These are phyloP conservation scores for Todiramphus saurophagus DNA, from an alignment of 2,113 vertebrate species.

Conservation along the genomic window DNA sequence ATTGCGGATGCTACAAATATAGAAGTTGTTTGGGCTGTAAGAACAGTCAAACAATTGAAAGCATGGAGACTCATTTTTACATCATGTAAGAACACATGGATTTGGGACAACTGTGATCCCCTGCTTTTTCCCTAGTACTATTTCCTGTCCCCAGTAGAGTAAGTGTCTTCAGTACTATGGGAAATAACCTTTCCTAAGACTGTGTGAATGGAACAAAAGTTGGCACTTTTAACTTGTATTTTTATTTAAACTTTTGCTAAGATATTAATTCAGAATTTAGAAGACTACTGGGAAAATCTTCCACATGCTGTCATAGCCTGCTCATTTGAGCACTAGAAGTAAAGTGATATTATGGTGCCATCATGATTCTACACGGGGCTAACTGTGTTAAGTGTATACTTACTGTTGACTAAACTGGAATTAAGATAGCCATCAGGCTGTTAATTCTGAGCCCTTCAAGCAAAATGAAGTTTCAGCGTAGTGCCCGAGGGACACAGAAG, in stretches of 20 bases:
- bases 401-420: not conserved
- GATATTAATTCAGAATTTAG: not conserved
- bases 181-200: not conserved
- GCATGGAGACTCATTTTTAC: not conserved
- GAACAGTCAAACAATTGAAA: not conserved
- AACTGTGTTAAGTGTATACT: not conserved
- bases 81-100: not conserved
- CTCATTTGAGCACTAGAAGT: not conserved
- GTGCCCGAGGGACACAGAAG: not conserved
- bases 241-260: not conserved
- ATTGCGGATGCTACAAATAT: not conserved
- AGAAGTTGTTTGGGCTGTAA: not conserved
- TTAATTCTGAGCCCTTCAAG: not conserved
- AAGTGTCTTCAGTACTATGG: not conserved
- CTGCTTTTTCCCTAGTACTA: not conserved
- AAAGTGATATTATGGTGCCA: not conserved
- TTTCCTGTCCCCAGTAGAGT: not conserved
- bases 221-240: not conserved
- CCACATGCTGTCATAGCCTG: not conserved
- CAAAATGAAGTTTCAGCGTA: not conserved
- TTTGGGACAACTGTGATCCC: not conserved
- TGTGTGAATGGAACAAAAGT: not conserved
- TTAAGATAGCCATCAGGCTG: not conserved
- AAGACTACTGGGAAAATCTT: not conserved
- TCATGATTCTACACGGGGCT: not conserved